Evolutionary conservation across 1,140 invertebrate genomes (phyloP).

Genomic region (Megalopta genalis): DNA sequence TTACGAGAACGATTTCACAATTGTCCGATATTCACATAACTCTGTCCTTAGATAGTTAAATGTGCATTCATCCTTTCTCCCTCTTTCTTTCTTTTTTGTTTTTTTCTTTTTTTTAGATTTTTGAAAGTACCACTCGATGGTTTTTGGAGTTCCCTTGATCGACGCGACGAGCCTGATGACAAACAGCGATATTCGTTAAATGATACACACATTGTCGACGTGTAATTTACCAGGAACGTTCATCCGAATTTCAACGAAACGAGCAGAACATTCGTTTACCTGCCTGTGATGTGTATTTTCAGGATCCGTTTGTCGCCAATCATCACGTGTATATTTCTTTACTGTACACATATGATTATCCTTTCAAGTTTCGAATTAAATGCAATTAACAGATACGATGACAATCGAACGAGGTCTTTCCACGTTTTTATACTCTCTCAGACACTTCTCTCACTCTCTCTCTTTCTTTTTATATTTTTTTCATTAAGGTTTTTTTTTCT

Average conservation of each 20-base stretch:
- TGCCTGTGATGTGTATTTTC: slow-evolving; percentile 20
- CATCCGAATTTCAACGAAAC: slow-evolving; percentile 45
- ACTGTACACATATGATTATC: slow-evolving; percentile 7
- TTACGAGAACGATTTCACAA: slow-evolving; percentile 36
- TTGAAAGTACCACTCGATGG: slow-evolving; percentile 17
- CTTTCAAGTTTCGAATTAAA: slow-evolving; percentile 50
- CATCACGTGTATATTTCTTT: neutral
- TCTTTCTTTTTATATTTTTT: neutral
- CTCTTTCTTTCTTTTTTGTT: no score
- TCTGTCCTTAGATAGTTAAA: slow-evolving; percentile 21
- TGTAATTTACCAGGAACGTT: slow-evolving; percentile 52
- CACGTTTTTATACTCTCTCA: slow-evolving; percentile 10
- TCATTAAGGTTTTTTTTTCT: slow-evolving; percentile 3
- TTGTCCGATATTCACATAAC: slow-evolving; percentile 21
- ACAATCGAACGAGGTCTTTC: slow-evolving; percentile 18
- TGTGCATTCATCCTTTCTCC: slow-evolving; percentile 8
- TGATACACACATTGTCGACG: slow-evolving; percentile 22
- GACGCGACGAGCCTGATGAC: slow-evolving; percentile 30
- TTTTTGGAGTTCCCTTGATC: slow-evolving; percentile 18
- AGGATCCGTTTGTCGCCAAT: slow-evolving; percentile 6
- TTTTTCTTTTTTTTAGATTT: no score
- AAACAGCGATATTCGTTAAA: slow-evolving; percentile 43
- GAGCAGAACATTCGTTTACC: slow-evolving; percentile 24
- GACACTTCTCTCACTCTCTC: neutral
- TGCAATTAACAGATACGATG: slow-evolving; percentile 37